Conservation (phyloP, 2,888 invertebrate species). For the Dicranocentrus wangi region DNA sequence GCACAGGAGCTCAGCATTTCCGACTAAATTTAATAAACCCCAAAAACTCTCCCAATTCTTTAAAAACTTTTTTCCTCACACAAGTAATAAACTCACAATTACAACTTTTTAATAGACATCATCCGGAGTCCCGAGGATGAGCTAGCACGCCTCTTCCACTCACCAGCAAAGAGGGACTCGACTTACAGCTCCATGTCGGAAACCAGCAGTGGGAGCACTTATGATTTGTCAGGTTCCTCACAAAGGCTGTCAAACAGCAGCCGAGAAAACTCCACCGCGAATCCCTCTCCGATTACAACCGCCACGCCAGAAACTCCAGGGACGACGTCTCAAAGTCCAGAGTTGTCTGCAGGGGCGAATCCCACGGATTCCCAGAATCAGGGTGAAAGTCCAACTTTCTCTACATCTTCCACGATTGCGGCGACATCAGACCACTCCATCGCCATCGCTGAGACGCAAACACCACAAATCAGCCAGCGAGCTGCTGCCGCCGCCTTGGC, state of each 20-base stretch:
- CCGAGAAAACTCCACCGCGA: slow-evolving; percentile 42
- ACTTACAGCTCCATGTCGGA: slow-evolving; percentile 73
- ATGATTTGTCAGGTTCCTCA: slow-evolving; percentile 66
- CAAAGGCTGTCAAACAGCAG: slow-evolving; percentile 54
- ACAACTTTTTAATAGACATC: slow-evolving; percentile 60
- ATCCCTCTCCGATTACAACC: slow-evolving; percentile 63
- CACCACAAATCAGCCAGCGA: slow-evolving; percentile 36
- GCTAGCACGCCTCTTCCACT: slow-evolving; percentile 70
- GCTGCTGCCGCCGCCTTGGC: slow-evolving; percentile 43
- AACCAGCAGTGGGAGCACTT: slow-evolving; percentile 66
- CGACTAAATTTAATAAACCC: too few relatives aligned
- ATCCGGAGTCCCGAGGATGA: slow-evolving; percentile 72
- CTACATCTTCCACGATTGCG: slow-evolving; percentile 34
- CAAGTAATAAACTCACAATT: too few relatives aligned
- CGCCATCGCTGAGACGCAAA: background rate
- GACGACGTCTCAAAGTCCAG: slow-evolving; percentile 29
- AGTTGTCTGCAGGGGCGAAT: slow-evolving; percentile 19
- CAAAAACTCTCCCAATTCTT: too few relatives aligned
- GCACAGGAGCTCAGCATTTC: too few relatives aligned
- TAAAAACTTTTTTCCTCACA: too few relatives aligned
- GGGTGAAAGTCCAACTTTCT: slow-evolving; percentile 53
- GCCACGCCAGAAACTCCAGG: slow-evolving; percentile 69
- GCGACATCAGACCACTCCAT: slow-evolving; percentile 37
- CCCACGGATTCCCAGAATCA: slow-evolving; percentile 26
- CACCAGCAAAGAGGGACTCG: slow-evolving; percentile 70